phyloP scores from a whole-genome alignment of 2,888 invertebrate genomes.

The Lithophane ornitopus region DNA sequence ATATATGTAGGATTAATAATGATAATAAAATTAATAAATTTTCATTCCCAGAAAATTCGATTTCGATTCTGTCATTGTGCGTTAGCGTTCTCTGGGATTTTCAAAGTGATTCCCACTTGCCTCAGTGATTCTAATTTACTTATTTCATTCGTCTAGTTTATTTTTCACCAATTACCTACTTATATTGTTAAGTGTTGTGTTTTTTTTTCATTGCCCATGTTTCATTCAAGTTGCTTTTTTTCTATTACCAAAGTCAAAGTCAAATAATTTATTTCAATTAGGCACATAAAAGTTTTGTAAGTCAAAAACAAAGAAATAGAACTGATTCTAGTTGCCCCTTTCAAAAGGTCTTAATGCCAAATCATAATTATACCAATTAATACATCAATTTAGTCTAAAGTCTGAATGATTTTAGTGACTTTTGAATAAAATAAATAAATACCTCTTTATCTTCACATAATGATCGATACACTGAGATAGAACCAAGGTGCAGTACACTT shows the following conservation, averaged over 20 bases:
- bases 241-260: too few relatives aligned
- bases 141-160: background rate
- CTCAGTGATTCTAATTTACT: background rate
- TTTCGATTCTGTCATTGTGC: too few relatives aligned
- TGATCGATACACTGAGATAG: slow-evolving; percentile 81
- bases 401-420: background rate
- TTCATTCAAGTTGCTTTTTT: background rate
- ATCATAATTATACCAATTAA: background rate
- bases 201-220: background rate
- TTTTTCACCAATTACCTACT: background rate
- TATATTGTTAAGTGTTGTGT: background rate
- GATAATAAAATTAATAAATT: background rate
- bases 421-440: background rate
- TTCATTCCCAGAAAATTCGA: background rate
- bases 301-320: too few relatives aligned
- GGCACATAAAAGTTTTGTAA: too few relatives aligned
- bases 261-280: too few relatives aligned
- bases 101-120: background rate
- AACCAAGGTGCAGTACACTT: slow-evolving; percentile 73
- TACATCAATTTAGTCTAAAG: too few relatives aligned
- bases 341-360: background rate
- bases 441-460: slow-evolving; percentile 83
- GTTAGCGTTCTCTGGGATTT: too few relatives aligned
- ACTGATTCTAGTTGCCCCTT: too few relatives aligned
- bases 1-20: background rate